phyloP scores from a whole-genome alignment of 2,113 vertebrate genomes.

The Anoplopoma fimbria region DNA sequence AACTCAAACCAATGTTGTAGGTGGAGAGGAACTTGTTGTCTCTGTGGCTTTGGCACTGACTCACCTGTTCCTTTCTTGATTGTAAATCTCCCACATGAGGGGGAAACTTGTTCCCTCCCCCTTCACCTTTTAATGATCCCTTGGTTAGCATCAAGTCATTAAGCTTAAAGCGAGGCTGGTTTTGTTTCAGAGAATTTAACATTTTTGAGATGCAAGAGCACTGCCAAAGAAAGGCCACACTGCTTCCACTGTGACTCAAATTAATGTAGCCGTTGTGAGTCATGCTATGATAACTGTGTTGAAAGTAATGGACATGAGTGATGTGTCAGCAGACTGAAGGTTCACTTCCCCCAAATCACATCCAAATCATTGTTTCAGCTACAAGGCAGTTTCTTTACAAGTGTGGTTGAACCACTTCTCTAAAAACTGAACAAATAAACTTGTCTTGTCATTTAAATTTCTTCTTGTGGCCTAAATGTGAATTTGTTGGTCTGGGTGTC shows the following conservation, averaged over 20 bases:
- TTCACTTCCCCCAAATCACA: slow-evolving; percentile 31
- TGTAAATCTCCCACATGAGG: neutral
- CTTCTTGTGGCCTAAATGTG: neutral
- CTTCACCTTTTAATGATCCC: neutral
- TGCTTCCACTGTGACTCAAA: slow-evolving; percentile 22
- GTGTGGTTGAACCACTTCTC: slow-evolving; percentile 1
- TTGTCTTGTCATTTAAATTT: neutral
- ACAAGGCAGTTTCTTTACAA: neutral
- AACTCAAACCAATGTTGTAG: no score
- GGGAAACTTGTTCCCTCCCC: neutral
- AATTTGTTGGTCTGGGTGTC: neutral
- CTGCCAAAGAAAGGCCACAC: neutral
- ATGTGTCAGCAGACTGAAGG: neutral
- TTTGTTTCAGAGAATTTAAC: no score
- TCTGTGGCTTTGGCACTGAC: neutral
- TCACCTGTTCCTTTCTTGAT: neutral
- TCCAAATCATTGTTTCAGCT: no score
- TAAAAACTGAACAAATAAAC: neutral
- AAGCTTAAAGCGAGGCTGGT: neutral
- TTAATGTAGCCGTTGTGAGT: neutral
- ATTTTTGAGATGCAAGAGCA: neutral
- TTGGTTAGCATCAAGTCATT: neutral
- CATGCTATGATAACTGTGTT: neutral
- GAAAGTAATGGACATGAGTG: neutral
- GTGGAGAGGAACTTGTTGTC: no score